phyloP scores from a whole-genome alignment of 1,140 invertebrate species.

The Pseudomyrmex pallidus region DNA sequence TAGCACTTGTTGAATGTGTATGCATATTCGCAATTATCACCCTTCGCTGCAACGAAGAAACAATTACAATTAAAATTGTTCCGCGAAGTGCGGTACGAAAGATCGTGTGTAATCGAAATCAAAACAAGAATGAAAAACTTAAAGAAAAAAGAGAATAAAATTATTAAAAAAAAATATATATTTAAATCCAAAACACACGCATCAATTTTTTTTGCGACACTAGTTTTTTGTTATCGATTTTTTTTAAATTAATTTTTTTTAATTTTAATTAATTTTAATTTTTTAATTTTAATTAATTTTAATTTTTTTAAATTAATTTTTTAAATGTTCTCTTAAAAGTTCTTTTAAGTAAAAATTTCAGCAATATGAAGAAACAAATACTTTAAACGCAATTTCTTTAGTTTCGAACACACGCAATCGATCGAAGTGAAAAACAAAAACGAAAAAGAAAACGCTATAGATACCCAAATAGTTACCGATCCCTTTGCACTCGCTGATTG shows the following conservation, averaged over 20 bases:
- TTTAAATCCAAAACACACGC: too few relatives aligned
- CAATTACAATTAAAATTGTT: neutral
- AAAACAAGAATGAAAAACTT: neutral
- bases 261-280: too few relatives aligned
- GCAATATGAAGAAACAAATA: slow-evolving; percentile 26
- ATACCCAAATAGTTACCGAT: slow-evolving; percentile 80
- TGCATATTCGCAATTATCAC: slow-evolving; percentile 79
- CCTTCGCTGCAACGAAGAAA: slow-evolving; percentile 71
- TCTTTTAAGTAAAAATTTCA: neutral
- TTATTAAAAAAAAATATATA: too few relatives aligned
- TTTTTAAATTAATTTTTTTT: too few relatives aligned
- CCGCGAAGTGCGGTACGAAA: neutral
- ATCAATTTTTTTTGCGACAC: too few relatives aligned
- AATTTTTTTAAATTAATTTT: too few relatives aligned
- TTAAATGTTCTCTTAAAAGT: too few relatives aligned
- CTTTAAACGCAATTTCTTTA: neutral
- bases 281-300: too few relatives aligned
- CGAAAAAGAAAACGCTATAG: slow-evolving; percentile 62
- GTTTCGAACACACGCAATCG: slow-evolving; percentile 62
- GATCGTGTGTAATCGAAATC: slow-evolving; percentile 59
- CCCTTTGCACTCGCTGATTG: slow-evolving; percentile 78
- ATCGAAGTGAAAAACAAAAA: slow-evolving; percentile 48
- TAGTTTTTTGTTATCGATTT: too few relatives aligned
- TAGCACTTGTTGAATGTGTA: slow-evolving; percentile 80
- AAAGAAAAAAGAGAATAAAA: too few relatives aligned